A percentile compares a stretch with the other conserved stretches of the same genome.
Evolutionary conservation across 2,797 vertebrate species (phyloP).

Genomic region (Sternotherus odoratus): DNA sequence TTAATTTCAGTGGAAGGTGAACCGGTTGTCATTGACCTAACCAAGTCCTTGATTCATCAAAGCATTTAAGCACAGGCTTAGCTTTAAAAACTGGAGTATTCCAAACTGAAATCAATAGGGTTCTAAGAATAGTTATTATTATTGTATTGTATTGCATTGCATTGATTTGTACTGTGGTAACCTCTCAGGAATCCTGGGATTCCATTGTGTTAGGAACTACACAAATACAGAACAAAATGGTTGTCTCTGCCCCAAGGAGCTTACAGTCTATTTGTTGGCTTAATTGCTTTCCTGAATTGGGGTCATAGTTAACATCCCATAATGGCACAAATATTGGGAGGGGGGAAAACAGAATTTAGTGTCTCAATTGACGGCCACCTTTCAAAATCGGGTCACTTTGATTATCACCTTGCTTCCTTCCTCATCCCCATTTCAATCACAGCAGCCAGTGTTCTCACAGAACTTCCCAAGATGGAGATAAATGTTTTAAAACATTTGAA

Average conservation of each 20-base stretch:
- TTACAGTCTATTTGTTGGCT: not conserved
- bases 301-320: not conserved
- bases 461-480: not conserved
- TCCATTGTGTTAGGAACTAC: rapidly evolving
- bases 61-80: not conserved
- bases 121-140: not conserved
- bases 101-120: rapidly evolving
- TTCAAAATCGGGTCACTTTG: constrained; percentile 45
- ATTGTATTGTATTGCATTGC: not conserved
- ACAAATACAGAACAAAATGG: not conserved
- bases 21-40: not conserved
- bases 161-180: not conserved
- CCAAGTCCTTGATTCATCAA: not conserved
- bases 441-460: not conserved
- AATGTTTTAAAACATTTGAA: not conserved
- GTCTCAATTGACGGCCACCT: constrained; percentile 22
- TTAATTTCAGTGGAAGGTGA: not conserved
- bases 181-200: not conserved
- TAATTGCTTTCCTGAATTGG: not conserved
- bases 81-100: not conserved
- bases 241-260: rapidly evolving
- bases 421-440: constrained; percentile 5
- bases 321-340: not conserved
- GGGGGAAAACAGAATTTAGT: not conserved
- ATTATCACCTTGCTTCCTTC: not conserved